Evolutionary conservation across 1,140 invertebrate genomes (phyloP), one percentile per base, ranked within the genome.

Genomic region (Zaprionus vittiger): DNA sequence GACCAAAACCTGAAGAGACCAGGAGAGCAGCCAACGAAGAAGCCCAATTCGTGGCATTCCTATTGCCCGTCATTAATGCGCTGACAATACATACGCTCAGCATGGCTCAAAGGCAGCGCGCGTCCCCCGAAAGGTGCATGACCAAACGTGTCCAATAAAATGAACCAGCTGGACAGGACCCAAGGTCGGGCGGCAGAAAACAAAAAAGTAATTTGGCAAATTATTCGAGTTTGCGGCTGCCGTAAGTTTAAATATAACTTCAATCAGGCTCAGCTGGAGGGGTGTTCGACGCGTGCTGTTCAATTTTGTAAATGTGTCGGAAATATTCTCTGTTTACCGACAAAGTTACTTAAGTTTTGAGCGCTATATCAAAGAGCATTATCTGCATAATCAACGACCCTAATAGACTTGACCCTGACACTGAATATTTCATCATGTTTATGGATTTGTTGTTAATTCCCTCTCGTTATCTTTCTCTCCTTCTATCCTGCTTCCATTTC

Each of bases 121-220:
- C 62, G 65, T 44, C 70, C 72, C 52, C 31, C 31, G 22, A 83
- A 89, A 89, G 84, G 84, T 87, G 84, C 66, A 84, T 89, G 83
- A 89, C 83, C 83, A 83, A 78, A 79, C 81, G 84, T 89, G 77
- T 81, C 73, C 83, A 85, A 79, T 72, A 49, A 52, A 85, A 73
- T 57, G 62, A 22, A 38, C 47, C 78, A 38, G 41, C 37, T 38
- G 37, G 37, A 15, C 49, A 55, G 52, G 28, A 54, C 38, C 37
- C 84, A 89, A 89, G 84, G 84, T 84, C 84, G 65, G 31, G 15
- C 34, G 56, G 31, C 9, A 34, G 9, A 28, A 73, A 89, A 89
- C 66, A 81, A 84, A 77, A 86, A 89, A 89, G 84, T 81, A 90
- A 89, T 89, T 89, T 89, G 67, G 64, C 79, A 90, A 89, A 89